Conservation (phyloP, 2,797 vertebrate genomes). For the Sarcoramphus papa region DNA sequence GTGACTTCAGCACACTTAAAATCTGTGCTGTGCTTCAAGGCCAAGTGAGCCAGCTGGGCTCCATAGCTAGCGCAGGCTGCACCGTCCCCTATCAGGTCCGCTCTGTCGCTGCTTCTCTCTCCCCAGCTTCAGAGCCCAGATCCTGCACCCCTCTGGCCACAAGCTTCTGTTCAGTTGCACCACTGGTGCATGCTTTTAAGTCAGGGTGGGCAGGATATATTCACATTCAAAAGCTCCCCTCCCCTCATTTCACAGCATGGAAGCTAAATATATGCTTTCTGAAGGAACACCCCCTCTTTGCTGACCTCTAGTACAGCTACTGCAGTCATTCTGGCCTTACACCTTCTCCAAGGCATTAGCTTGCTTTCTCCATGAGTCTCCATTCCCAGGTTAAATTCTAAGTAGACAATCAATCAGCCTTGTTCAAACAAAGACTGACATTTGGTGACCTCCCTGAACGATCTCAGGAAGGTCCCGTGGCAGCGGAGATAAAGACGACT, state of each 20-base stretch:
- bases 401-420: not conserved
- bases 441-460: not conserved
- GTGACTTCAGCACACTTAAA: not conserved
- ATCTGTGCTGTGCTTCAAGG: not conserved
- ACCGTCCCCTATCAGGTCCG: accelerated
- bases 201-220: not conserved
- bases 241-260: not conserved
- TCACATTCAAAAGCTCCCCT: not conserved
- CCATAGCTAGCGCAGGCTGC: not conserved
- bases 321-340: not conserved
- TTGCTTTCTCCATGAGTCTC: not conserved
- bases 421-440: not conserved
- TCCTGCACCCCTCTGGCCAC: not conserved
- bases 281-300: not conserved
- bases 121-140: not conserved
- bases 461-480: not conserved
- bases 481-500: not conserved
- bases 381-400: not conserved
- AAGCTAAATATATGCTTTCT: not conserved
- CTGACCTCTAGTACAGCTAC: not conserved
- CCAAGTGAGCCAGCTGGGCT: accelerated
- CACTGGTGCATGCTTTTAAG: not conserved
- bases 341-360: not conserved
- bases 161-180: not conserved
- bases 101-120: not conserved